phyloP scores from a whole-genome alignment of 2,888 invertebrate genomes.

The Cataglyphis cursor region DNA sequence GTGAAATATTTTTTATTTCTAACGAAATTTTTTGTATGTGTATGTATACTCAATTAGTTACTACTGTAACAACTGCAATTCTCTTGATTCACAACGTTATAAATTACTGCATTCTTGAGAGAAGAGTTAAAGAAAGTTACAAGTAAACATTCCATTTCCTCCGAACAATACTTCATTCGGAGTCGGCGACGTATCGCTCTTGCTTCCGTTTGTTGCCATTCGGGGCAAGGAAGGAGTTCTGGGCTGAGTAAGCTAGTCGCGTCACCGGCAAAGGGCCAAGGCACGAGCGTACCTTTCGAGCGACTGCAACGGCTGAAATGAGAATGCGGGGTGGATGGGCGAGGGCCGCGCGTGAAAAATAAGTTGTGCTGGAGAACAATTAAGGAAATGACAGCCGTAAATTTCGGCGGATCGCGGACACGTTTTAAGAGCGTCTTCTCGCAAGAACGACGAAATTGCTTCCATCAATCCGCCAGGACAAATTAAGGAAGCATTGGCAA shows the following conservation, averaged over 20 bases:
- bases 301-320: conserved; percentile 29
- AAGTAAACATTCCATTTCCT: conserved; percentile 54
- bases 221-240: conserved; percentile 25
- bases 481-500: conserved; percentile 80
- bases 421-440: conserved; percentile 77
- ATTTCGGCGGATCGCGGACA: conserved; percentile 76
- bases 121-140: conserved; percentile 50
- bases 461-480: conserved; percentile 84
- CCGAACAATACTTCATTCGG: conserved; percentile 41
- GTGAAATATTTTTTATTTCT: background rate
- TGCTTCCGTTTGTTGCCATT: conserved; percentile 52
- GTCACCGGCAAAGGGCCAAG: conserved; percentile 58
- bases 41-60: conserved; percentile 1
- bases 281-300: conserved; percentile 32
- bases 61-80: conserved; percentile 19
- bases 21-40: background rate
- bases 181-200: conserved; percentile 39
- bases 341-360: conserved; percentile 75
- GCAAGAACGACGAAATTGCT: conserved; percentile 81
- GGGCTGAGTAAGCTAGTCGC: conserved; percentile 41
- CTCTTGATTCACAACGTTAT: conserved; percentile 27
- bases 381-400: conserved; percentile 84
- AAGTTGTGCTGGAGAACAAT: conserved; percentile 80
- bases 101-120: conserved; percentile 48
- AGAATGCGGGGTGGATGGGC: conserved; percentile 26